Percentiles rank a stretch among this genome's conserved stretches.
Conservation (phyloP, 2,888 invertebrate species). For the Plebejus argus region DNA sequence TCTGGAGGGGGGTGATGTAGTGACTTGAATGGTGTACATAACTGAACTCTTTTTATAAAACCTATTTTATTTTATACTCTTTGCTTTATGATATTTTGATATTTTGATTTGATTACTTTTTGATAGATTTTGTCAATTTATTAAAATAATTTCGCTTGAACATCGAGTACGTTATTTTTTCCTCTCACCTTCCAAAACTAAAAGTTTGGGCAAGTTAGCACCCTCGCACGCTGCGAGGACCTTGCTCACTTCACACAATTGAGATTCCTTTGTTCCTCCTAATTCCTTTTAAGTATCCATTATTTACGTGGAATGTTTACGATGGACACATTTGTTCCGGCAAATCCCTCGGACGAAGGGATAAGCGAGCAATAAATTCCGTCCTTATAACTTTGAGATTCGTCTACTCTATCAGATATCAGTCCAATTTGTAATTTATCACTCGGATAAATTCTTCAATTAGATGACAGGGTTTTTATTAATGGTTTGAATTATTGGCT, state of each 20-base stretch:
- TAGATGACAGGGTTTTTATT: neutral
- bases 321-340: conserved; percentile 2
- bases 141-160: too few relatives aligned
- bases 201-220: too few relatives aligned
- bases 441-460: neutral
- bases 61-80: too few relatives aligned
- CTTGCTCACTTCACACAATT: neutral
- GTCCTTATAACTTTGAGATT: conserved; percentile 5
- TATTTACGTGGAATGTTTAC: neutral
- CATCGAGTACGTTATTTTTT: too few relatives aligned
- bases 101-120: too few relatives aligned
- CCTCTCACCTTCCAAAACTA: too few relatives aligned
- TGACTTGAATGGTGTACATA: too few relatives aligned
- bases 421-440: conserved; percentile 6
- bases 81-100: too few relatives aligned
- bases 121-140: too few relatives aligned
- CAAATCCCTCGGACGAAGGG: conserved; percentile 11
- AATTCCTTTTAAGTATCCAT: neutral
- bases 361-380: conserved; percentile 15
- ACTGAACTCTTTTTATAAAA: too few relatives aligned
- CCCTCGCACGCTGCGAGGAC: too few relatives aligned
- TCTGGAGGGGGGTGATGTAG: too few relatives aligned
- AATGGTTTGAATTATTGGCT: neutral
- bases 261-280: neutral
- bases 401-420: neutral